Base-by-base conservation (phyloP, 1,140 invertebrate species). In the Triops longicaudatus region DNA sequence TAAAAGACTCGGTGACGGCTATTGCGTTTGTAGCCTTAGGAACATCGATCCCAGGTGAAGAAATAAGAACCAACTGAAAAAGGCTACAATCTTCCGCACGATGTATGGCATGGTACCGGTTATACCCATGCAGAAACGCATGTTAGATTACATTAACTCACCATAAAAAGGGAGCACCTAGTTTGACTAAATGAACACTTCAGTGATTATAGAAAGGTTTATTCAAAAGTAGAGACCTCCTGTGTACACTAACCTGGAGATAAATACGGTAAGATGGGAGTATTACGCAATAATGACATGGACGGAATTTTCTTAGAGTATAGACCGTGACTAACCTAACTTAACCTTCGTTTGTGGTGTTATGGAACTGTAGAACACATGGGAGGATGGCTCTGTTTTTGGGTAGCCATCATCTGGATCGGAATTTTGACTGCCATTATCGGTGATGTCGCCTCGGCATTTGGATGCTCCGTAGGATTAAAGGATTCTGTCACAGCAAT, bases 401-500 rank as follows among this genome's bases (percentile, higher is more conserved):
- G 83, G n/a, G 84, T 86, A 12, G 86, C 88, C 42, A 89, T 90
- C 50, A 44, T 85, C 5, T 82, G 85, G 79, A 89, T 90, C 80
- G 89, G 89, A 26, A 11, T 89, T 17, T 81, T 90, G 77, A 90
- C 89, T 1, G 87, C 88, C 4, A 78, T 90, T 27, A 88, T 90
- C 80, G 89, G 88, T 12, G 89, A 90, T 81, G 80, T 89, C 22
- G 88, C 89, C 11, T 85, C 86, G 12, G 83, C 86, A 78, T 89
- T 90, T 82, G 89, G 89, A 42, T 90, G 89, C 81, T 89, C 88
- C 11, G 84, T 90, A 73, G 87, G 87, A 42, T 81, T 90, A 6
- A 88, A 87, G 81, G 88, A 90, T 82, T 81, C 87, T 26, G 86
- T 90, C 11, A 90, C 88, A 26, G 89, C 89, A 26, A 88, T 90